phyloP scores from a whole-genome alignment of 2,113 vertebrate species.

The Stegastes partitus region DNA sequence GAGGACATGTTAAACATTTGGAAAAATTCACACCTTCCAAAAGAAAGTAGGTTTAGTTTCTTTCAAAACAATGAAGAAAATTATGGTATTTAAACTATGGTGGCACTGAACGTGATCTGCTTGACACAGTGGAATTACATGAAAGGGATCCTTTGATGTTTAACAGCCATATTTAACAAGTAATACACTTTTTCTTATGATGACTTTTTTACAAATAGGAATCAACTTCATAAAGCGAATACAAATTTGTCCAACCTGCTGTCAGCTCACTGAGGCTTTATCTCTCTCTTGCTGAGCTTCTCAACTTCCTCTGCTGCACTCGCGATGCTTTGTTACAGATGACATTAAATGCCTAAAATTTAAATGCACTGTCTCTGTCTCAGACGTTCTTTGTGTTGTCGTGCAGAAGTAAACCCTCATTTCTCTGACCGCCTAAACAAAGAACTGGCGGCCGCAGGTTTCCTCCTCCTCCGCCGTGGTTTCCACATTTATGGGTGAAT shows the following conservation, averaged over 20 bases:
- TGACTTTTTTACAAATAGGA: not conserved
- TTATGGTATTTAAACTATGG: conserved; percentile 37
- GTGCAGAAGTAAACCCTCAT: conserved; percentile 33
- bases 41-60: conserved; percentile 60
- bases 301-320: not conserved
- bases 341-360: conserved; percentile 26
- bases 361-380: conserved; percentile 27
- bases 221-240: not conserved
- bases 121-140: conserved; percentile 5
- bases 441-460: conserved; percentile 25
- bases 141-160: not conserved
- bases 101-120: conserved; percentile 4
- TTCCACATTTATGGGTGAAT: conserved; percentile 47
- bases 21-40: conserved; percentile 60
- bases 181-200: not conserved
- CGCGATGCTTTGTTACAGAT: not conserved
- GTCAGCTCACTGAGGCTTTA: not conserved
- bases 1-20: conserved; percentile 58
- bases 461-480: conserved; percentile 26
- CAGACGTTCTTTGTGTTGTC: conserved; percentile 43
- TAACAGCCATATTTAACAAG: not conserved
- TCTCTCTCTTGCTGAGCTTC: not conserved
- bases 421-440: conserved; percentile 52
- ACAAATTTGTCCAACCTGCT: conserved; percentile 16
- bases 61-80: conserved; percentile 61